These are phyloP conservation scores for Physella acuta DNA, from an alignment of 1,140 invertebrate genomes.

Conservation along the genomic window DNA sequence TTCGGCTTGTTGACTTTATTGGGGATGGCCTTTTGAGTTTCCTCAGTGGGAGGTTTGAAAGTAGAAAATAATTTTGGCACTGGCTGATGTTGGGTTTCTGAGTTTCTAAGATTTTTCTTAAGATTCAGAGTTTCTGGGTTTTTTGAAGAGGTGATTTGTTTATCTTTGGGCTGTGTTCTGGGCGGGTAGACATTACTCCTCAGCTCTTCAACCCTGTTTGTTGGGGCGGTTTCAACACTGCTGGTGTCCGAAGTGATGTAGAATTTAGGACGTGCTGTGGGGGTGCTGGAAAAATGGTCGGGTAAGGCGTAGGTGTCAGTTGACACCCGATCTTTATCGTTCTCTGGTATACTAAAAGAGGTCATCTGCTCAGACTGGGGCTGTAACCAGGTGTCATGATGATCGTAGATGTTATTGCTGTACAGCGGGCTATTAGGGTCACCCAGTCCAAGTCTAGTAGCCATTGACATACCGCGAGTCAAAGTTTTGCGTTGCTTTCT, in stretches of 20 bases:
- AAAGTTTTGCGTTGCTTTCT: neutral
- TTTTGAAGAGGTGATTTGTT: no score
- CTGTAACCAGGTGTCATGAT: neutral
- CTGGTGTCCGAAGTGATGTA: slow-evolving; percentile 7
- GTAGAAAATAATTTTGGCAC: no score
- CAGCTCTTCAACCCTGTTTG: no score
- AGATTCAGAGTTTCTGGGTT: no score
- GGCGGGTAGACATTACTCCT: no score
- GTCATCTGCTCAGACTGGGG: neutral
- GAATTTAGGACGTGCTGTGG: neutral
- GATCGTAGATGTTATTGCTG: neutral
- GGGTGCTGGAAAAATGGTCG: neutral
- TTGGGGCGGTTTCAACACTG: slow-evolving; percentile 1
- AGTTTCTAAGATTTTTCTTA: no score
- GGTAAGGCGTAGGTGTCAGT: no score
- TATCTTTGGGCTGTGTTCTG: no score
- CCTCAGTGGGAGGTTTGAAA: no score
- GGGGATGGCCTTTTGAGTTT: slow-evolving; percentile 9
- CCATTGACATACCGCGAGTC: neutral
- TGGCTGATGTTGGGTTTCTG: no score
- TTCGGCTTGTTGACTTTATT: slow-evolving; percentile 12
- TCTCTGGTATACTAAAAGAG: neutral
- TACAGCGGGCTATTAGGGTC: neutral
- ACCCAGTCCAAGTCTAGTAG: neutral
- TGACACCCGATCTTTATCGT: no score